A percentile compares a stretch with the other conserved stretches of the same genome.
These are phyloP conservation scores for Cephus runcator DNA, from an alignment of 2,888 invertebrate species.

Conservation along the genomic window DNA sequence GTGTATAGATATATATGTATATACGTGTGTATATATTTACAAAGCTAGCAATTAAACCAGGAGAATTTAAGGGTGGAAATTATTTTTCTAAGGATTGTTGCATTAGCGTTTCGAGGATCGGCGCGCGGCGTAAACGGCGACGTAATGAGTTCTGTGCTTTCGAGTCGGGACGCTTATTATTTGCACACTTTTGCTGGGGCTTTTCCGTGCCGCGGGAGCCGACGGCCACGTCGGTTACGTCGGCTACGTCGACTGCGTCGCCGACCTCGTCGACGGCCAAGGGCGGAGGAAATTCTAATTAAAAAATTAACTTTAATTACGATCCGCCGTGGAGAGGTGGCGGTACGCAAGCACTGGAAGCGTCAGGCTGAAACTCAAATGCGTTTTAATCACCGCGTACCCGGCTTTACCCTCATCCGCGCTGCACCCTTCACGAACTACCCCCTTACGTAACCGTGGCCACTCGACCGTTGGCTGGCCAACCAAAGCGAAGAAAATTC, in stretches of 20 bases:
- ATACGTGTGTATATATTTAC: too few species aligned
- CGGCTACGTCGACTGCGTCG: conserved; percentile 1
- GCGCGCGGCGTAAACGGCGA: not conserved
- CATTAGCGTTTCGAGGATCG: too few species aligned
- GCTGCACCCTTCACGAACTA: too few species aligned
- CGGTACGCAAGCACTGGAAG: conserved; percentile 26
- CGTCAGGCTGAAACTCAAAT: conserved; percentile 21
- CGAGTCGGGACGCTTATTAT: conserved; percentile 29
- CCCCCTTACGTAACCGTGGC: too few species aligned
- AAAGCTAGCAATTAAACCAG: too few species aligned
- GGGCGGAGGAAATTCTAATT: conserved; percentile 43
- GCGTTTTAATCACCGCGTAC: too few species aligned
- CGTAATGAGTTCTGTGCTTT: not conserved
- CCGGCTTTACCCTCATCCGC: too few species aligned
- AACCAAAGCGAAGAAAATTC: too few species aligned
- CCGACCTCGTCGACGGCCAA: conserved; percentile 30
- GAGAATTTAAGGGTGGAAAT: too few species aligned
- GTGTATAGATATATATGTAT: too few species aligned
- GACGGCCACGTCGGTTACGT: conserved; percentile 1
- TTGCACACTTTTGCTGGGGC: conserved; percentile 17
- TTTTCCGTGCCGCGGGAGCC: conserved; percentile 9
- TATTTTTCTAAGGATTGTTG: too few species aligned
- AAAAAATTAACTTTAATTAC: conserved; percentile 55
- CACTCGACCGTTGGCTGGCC: too few species aligned
- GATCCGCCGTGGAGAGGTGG: not conserved